Conservation (phyloP, 2,888 invertebrate species). For the Cinara cedri region DNA sequence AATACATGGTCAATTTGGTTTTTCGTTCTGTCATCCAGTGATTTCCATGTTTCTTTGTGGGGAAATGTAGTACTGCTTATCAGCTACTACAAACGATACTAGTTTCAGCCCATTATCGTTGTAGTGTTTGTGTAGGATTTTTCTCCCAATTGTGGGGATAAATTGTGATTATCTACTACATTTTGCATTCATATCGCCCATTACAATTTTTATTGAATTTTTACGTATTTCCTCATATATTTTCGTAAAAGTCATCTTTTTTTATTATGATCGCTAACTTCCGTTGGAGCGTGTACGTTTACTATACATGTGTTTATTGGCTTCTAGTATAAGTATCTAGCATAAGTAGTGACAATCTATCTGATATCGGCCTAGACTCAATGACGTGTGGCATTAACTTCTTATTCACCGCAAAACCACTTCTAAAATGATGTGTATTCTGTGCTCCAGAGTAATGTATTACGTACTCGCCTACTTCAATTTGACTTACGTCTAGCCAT, state of each 20-base stretch:
- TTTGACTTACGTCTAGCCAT: background rate
- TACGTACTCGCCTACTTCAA: background rate
- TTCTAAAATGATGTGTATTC: constrained; percentile 12
- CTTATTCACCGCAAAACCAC: background rate
- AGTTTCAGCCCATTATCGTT: background rate
- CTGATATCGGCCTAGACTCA: background rate
- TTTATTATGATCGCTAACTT: background rate
- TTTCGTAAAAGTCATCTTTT: background rate
- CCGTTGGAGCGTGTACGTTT: background rate
- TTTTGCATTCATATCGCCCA: background rate
- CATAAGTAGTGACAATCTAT: background rate
- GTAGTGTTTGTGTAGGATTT: background rate
- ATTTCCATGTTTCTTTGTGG: background rate
- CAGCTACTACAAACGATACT: background rate
- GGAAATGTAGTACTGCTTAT: background rate
- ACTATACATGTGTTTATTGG: background rate
- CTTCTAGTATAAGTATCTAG: background rate
- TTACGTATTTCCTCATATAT: background rate
- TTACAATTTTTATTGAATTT: background rate
- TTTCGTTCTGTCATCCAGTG: constrained; percentile 4
- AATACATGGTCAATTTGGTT: background rate
- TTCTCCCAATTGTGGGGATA: background rate
- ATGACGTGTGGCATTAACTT: background rate
- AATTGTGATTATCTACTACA: constrained; percentile 4
- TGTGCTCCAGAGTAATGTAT: background rate